Percentiles rank a stretch among this genome's conserved stretches.
Conservation (phyloP, 92 coral and sea anemone species). For the Palythoa grandis region DNA sequence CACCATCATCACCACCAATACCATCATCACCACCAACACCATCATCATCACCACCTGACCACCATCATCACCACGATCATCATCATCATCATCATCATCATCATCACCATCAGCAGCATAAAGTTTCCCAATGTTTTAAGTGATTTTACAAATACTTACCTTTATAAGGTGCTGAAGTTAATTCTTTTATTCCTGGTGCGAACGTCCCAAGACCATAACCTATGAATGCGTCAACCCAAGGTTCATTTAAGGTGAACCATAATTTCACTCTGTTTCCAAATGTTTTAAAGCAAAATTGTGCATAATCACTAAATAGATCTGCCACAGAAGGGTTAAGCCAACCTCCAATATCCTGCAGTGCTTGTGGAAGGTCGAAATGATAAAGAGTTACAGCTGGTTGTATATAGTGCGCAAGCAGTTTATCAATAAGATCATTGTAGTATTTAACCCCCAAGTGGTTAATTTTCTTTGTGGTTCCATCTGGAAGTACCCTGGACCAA, state of each 20-base stretch:
- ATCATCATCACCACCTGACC: too few relatives aligned
- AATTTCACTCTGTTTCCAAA: slow-evolving; percentile 62
- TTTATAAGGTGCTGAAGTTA: slow-evolving; percentile 22
- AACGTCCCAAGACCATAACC: slow-evolving; percentile 52
- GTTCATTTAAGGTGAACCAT: slow-evolving; percentile 63
- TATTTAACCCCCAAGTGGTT: slow-evolving; percentile 55
- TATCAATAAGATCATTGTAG: slow-evolving; percentile 49
- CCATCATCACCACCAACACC: too few relatives aligned
- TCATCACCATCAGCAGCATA: too few relatives aligned
- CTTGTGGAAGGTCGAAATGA: slow-evolving; percentile 61
- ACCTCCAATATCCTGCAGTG: slow-evolving; percentile 55
- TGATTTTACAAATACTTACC: slow-evolving; percentile 1
- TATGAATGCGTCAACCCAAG: slow-evolving; percentile 51
- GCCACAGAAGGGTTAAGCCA: slow-evolving; percentile 46
- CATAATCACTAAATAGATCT: slow-evolving; percentile 59
- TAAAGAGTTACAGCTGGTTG: slow-evolving; percentile 59
- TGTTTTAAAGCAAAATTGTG: slow-evolving; percentile 47
- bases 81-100: too few relatives aligned
- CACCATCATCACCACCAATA: too few relatives aligned
- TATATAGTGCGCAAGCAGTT: slow-evolving; percentile 21
- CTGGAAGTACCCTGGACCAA: slow-evolving; percentile 59
- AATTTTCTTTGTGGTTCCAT: slow-evolving; percentile 41
- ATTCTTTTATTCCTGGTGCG: slow-evolving; percentile 51
- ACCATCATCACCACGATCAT: too few relatives aligned
- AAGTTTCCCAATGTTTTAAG: too few relatives aligned